Evolutionary conservation across 1,140 invertebrate species (phyloP).

Genomic region (Rhopalosiphum padi): DNA sequence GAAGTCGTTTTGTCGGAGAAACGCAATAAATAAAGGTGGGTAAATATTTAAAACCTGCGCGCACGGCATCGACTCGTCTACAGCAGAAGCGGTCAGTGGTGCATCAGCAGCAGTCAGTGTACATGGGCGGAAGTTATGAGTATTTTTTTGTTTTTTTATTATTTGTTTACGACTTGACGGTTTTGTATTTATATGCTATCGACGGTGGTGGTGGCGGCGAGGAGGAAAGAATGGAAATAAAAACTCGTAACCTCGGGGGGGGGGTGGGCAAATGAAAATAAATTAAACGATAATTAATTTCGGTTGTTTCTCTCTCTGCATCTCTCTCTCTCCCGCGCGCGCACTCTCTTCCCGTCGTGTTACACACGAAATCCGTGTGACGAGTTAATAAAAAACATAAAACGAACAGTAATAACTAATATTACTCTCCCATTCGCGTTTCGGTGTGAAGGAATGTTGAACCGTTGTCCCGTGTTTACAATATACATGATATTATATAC

Average conservation of each 20-base stretch:
- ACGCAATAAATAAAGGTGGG: slow-evolving; percentile 55
- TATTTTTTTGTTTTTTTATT: slow-evolving; percentile 37
- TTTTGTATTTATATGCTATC: slow-evolving; percentile 48
- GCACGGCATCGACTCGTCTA: not conserved
- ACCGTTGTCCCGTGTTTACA: not conserved
- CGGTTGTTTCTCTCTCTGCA: not conserved
- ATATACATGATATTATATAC: not conserved
- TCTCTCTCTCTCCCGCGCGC: not conserved
- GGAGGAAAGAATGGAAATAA: slow-evolving; percentile 47
- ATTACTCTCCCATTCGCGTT: slow-evolving; percentile 39
- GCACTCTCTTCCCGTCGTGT: not conserved
- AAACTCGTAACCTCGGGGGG: slow-evolving; percentile 37
- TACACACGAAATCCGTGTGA: slow-evolving; percentile 31
- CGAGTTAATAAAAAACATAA: slow-evolving; percentile 58
- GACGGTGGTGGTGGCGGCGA: not conserved
- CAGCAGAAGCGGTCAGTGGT: not conserved
- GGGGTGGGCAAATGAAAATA: slow-evolving; percentile 54
- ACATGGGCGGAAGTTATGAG: slow-evolving; percentile 49
- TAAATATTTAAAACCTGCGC: slow-evolving; percentile 41
- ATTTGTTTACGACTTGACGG: slow-evolving; percentile 57
- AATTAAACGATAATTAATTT: slow-evolving; percentile 58
- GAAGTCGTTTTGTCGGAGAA: slow-evolving; percentile 49
- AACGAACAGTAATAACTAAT: slow-evolving; percentile 45
- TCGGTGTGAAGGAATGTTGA: slow-evolving; percentile 56
- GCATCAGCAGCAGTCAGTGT: not conserved